These are phyloP conservation scores for Caenorhabditis tropicalis DNA, from an alignment of 1,140 invertebrate species.

Conservation along the genomic window DNA sequence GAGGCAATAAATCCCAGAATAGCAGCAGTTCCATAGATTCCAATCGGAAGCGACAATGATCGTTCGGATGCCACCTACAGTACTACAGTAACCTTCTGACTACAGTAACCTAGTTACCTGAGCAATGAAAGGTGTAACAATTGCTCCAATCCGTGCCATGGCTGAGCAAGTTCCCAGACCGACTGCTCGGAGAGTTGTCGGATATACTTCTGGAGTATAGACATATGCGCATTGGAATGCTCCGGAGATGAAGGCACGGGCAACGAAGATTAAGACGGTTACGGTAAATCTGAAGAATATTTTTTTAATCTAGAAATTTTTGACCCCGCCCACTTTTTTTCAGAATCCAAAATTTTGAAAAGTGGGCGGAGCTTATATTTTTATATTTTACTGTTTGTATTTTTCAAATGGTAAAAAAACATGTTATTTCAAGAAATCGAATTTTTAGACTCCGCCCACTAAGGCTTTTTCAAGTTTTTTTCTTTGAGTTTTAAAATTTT, in stretches of 20 bases:
- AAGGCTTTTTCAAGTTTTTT: no score
- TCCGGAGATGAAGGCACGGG: constrained; percentile 88
- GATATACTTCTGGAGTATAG: constrained; percentile 92
- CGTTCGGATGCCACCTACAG: constrained; percentile 79
- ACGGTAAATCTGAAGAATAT: constrained; percentile 78
- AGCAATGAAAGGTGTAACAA: constrained; percentile 89
- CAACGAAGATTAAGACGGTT: constrained; percentile 85
- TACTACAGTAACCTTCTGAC: neutral
- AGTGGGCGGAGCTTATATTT: no score
- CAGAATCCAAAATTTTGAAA: no score
- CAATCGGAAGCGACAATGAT: constrained; percentile 79
- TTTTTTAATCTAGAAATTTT: no score
- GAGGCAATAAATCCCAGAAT: constrained; percentile 80
- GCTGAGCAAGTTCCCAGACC: constrained; percentile 88
- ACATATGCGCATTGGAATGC: constrained; percentile 93
- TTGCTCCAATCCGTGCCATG: constrained; percentile 88
- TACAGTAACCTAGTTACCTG: constrained; percentile 74
- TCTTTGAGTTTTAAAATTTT: no score
- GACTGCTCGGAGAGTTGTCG: constrained; percentile 84
- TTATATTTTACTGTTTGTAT: no score
- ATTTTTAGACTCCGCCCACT: no score
- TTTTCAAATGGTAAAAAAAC: no score
- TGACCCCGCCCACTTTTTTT: no score
- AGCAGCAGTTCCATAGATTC: constrained; percentile 80
- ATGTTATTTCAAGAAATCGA: no score